These are phyloP conservation scores for Caracal caracal DNA, from an alignment of 2,113 vertebrate species.

Conservation along the genomic window DNA sequence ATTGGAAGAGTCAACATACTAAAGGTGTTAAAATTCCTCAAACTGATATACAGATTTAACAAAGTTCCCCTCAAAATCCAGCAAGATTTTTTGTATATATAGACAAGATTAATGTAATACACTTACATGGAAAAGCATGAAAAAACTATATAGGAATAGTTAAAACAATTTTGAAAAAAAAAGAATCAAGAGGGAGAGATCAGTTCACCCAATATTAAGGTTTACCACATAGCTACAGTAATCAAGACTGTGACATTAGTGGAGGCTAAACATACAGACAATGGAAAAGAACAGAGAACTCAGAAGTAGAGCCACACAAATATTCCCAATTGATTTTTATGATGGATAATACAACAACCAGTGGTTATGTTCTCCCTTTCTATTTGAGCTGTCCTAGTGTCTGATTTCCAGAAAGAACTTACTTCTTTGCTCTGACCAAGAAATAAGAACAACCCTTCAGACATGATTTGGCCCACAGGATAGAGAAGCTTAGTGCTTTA, in stretches of 20 bases:
- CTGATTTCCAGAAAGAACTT: neutral
- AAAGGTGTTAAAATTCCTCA: neutral
- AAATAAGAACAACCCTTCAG: neutral
- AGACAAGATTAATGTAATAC: neutral
- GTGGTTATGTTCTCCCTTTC: neutral
- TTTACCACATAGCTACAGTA: neutral
- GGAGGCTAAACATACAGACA: neutral
- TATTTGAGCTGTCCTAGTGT: neutral
- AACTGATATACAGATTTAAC: neutral
- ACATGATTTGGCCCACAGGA: neutral
- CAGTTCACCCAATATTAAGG: neutral
- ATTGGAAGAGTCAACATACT: neutral
- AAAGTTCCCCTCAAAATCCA: neutral
- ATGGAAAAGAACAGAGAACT: neutral
- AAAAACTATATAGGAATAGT: neutral
- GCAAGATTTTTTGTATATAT: neutral
- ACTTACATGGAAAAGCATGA: neutral
- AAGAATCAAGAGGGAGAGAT: neutral
- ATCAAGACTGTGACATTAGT: neutral
- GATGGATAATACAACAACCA: neutral
- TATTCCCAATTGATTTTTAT: neutral
- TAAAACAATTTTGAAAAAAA: neutral
- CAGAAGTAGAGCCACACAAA: neutral
- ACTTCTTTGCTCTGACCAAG: neutral
- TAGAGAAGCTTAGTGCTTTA: neutral